phyloP scores from a whole-genome alignment of 2,797 vertebrate species.

The Capromys pilorides region DNA sequence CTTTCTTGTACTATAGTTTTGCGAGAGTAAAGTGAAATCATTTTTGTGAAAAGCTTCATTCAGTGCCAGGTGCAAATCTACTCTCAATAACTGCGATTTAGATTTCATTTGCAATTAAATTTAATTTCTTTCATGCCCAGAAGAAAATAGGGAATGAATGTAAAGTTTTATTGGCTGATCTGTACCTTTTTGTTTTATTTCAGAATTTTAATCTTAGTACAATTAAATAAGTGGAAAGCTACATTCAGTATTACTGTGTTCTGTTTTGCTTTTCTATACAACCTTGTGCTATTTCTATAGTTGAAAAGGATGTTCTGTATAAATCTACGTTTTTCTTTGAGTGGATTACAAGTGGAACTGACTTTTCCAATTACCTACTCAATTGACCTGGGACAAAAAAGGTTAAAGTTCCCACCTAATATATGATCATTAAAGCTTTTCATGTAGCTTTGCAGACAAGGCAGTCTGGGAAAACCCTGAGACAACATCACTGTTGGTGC shows the following conservation, averaged over 20 bases:
- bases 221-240: slow-evolving; percentile 40
- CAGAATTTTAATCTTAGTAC: background rate
- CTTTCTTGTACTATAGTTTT: background rate
- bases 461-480: slow-evolving; percentile 80
- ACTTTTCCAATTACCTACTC: slow-evolving; percentile 74
- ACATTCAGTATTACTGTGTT: background rate
- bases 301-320: slow-evolving; percentile 41
- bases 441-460: slow-evolving; percentile 78
- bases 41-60: background rate
- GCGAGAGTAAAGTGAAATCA: background rate
- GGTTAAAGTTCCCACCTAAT: slow-evolving; percentile 81
- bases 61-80: background rate
- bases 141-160: background rate
- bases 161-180: background rate
- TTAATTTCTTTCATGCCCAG: background rate
- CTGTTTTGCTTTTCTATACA: slow-evolving; percentile 1
- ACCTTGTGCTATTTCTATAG: slow-evolving; percentile 11
- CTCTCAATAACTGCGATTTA: background rate
- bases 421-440: slow-evolving; percentile 76
- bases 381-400: slow-evolving; percentile 73
- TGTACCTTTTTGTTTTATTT: slow-evolving; percentile 28
- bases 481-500: slow-evolving; percentile 80
- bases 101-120: slow-evolving; percentile 25
- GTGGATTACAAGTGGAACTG: slow-evolving; percentile 71
- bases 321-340: slow-evolving; percentile 63